Evolutionary conservation across 2,113 vertebrate genomes (phyloP), one percentile per base, ranked within the genome.

Genomic region (Erythrocercus mccallii): DNA sequence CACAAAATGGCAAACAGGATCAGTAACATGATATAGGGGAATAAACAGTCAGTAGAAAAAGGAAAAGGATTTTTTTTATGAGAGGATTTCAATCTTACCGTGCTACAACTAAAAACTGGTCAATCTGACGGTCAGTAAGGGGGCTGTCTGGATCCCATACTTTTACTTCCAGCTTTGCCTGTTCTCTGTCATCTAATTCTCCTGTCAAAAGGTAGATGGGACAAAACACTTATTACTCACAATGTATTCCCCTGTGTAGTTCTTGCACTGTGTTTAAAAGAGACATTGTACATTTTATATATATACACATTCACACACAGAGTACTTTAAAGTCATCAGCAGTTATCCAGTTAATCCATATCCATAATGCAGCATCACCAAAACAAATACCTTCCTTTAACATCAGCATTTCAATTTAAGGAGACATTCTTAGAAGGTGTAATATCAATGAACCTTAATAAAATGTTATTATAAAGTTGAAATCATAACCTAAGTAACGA

Each of bases 31-130:
- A 94, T 80, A 90, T 23, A 84, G 65, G 77, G 92, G 86, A 91
- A 91, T 88, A 93, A 93, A 88, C 22, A 93, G 65, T 87, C 74
- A 94, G 61, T 11, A 97, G 65, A 17, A 91, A 88, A 88, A 84
- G 12, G 23, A 94, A 95, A 96, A 86, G 58, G 61, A 74, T 80
- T 77, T 92, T 42, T 96, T 94, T 31, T 11, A 97, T 70, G 60
- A 96, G 80, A 94, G 62, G 65, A 94, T 95, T 95, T 91, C 62
- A 95, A 94, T 96, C 98, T 98, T 98, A 99, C 99, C 99, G 98
- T 95, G 99, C 99, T 96, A 99, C 99, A 96, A 99, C 99, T 95
- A 99, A 98, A 98, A 99, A 99, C 96, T 99, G 99, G 98, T 99
- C 99, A 97, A 99, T 99, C 98, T 99, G 99, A 97, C 99, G 99